Evolutionary conservation across 2,797 vertebrate species (phyloP), one percentile per base, ranked within the genome.

Genomic region (Megaceryle alcyon): DNA sequence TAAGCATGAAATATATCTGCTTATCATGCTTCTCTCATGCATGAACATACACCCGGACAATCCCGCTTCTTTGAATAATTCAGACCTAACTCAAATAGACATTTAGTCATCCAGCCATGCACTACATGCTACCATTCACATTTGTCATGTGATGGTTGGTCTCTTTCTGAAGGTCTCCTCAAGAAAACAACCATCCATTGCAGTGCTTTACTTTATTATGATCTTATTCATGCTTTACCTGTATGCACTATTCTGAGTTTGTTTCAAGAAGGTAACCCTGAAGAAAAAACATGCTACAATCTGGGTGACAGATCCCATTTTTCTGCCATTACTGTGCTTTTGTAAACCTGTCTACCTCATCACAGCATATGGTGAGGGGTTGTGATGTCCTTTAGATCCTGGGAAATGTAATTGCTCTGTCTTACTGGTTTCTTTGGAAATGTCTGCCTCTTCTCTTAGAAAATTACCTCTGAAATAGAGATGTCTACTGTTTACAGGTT

Each of bases 161-260:
- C 26, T 90, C 54, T 69, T 86, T 66, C 75, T 93, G 83, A 88
- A 96, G 83, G 70, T 88, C 29, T 84, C 20, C 41, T 88, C 33
- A 65, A 59, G 81, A 93, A 82, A 96, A 86, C 17, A 86, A 53
- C 21, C 14, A 41, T 23, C 41, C 46, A 39, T 21, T 64, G 21
- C 7, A 51, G 37, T 2, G 1, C 26, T 77, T 57, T 49, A 46
- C 53, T 89, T 61, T 48, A 15, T 83, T 46, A 69, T 29, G 12
- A 9, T 49, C 39, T 81, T 78, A 43, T 41, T 78, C 49, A 81
- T 71, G 21, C 14, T 90, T 75, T 64, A 70, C 26, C 33, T 57
- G 3, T 14, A 10, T 29, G 16, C 12, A 33, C 5, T 60, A 5
- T 28, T 56, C 48, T 14, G 48, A 37, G 9, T 53, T 66, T 35